phyloP scores from a whole-genome alignment of 1,140 invertebrate species.

The Drosophila mayri region DNA sequence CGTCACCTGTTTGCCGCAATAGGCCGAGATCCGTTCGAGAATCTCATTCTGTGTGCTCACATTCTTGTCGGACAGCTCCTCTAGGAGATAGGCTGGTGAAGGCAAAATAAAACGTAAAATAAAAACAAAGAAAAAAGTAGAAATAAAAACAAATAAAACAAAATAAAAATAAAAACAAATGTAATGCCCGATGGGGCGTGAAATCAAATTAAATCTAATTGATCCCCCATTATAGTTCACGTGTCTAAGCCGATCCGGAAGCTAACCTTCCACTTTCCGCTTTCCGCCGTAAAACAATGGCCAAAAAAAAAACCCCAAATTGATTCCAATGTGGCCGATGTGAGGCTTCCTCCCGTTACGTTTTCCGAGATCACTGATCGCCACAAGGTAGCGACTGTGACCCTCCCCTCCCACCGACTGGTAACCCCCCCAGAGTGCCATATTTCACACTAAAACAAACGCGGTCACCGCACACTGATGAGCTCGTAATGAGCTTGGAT shows the following conservation, averaged over 20 bases:
- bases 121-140: background rate
- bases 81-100: constrained; percentile 87
- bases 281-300: constrained; percentile 19
- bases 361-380: constrained; percentile 5
- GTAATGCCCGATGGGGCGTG: constrained; percentile 51
- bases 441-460: constrained; percentile 33
- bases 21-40: constrained; percentile 87
- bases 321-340: background rate
- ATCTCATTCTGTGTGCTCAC: constrained; percentile 87
- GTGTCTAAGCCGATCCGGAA: constrained; percentile 44
- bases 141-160: background rate
- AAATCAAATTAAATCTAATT: constrained; percentile 72
- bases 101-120: background rate
- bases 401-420: background rate
- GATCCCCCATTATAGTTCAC: constrained; percentile 40
- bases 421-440: constrained; percentile 12
- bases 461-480: background rate
- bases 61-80: constrained; percentile 87
- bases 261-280: constrained; percentile 23
- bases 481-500: background rate
- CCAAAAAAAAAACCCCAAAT: constrained; percentile 8
- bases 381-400: constrained; percentile 4
- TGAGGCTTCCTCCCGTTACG: constrained; percentile 24
- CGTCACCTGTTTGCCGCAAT: constrained; percentile 90
- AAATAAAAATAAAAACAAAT: background rate